A percentile compares a stretch with the other conserved stretches of the same genome.
Evolutionary conservation across 1,140 invertebrate genomes (phyloP).

Genomic region (Sitophilus oryzae): DNA sequence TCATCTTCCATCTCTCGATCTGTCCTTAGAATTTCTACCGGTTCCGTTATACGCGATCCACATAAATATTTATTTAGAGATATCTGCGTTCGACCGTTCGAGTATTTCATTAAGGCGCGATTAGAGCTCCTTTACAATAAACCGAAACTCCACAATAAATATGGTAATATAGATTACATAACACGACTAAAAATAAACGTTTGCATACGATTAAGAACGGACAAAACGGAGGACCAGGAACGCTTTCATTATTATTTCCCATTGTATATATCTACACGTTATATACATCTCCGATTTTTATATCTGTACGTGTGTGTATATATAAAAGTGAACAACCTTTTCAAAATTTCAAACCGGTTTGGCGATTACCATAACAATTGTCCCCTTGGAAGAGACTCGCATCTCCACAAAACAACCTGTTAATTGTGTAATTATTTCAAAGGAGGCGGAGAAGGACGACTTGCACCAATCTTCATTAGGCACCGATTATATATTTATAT

Average conservation of each 20-base stretch:
- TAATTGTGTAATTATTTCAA: constrained; percentile 39
- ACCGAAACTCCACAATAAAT: constrained; percentile 23
- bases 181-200: constrained; percentile 28
- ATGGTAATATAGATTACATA: constrained; percentile 31
- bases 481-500: background rate
- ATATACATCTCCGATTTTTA: too few species aligned
- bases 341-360: constrained; percentile 39
- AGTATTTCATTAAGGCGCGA: constrained; percentile 21
- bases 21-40: background rate
- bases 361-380: constrained; percentile 41
- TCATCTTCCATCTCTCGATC: background rate
- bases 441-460: constrained; percentile 8
- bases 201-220: constrained; percentile 31
- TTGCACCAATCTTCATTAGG: constrained; percentile 13
- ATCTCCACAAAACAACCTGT: constrained; percentile 39
- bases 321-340: constrained; percentile 40
- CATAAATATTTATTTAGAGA: constrained; percentile 3
- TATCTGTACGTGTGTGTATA: too few species aligned
- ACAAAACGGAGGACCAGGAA: too few species aligned
- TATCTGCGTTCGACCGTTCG: constrained; percentile 11
- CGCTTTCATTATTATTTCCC: constrained; percentile 31
- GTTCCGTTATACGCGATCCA: background rate
- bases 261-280: too few species aligned
- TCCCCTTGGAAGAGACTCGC: constrained; percentile 34
- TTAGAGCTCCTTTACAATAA: constrained; percentile 15